Percentiles rank a stretch among this genome's conserved stretches.
phyloP scores from a whole-genome alignment of 2,888 invertebrate species.

The Trimorus sp. region DNA sequence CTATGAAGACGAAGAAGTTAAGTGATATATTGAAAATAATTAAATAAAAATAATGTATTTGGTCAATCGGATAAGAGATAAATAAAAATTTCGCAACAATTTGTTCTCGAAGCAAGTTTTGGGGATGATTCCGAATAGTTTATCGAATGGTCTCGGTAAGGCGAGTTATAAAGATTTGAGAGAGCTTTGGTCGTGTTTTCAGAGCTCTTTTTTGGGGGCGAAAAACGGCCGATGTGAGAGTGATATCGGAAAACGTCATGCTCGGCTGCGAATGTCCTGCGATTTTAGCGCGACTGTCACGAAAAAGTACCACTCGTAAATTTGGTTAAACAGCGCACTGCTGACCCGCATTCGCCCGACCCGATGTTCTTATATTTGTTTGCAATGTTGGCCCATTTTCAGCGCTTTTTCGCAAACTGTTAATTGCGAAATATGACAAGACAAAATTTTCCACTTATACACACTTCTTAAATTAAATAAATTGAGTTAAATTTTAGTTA shows the following conservation, averaged over 20 bases:
- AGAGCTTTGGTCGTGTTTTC: no score
- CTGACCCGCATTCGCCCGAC: slow-evolving; percentile 5
- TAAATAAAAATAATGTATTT: no score
- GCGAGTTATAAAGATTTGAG: no score
- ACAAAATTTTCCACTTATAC: background rate
- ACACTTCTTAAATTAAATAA: background rate
- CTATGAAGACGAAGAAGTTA: no score
- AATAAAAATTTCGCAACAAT: no score
- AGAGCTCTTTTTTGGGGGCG: background rate
- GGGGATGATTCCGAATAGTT: no score
- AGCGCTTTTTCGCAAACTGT: background rate
- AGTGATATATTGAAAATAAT: no score
- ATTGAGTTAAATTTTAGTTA: no score
- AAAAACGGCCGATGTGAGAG: slow-evolving; percentile 13
- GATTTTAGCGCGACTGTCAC: slow-evolving; percentile 38
- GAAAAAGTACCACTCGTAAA: slow-evolving; percentile 46
- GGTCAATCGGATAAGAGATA: no score
- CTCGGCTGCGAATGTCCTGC: slow-evolving; percentile 34
- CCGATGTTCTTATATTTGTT: slow-evolving; percentile 19
- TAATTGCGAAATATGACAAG: background rate
- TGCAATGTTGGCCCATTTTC: slow-evolving; percentile 13
- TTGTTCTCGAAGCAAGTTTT: no score
- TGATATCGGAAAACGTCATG: slow-evolving; percentile 54
- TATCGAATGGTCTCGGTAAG: background rate
- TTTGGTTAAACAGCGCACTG: slow-evolving; percentile 41